Conservation (phyloP, 2,797 vertebrate genomes). For the Tauraco hartlaubi region DNA sequence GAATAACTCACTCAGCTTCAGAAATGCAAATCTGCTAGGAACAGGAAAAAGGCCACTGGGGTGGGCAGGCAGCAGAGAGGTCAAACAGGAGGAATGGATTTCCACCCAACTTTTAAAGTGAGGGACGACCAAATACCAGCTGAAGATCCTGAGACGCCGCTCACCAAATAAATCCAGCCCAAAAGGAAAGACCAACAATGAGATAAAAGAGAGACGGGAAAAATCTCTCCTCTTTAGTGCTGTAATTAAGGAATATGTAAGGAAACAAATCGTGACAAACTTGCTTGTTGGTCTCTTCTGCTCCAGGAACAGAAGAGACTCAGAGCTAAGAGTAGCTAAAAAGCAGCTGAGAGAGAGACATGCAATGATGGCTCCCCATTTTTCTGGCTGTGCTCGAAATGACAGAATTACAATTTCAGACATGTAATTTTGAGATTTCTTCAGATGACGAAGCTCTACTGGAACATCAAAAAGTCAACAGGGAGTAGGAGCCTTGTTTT, state of each 20-base stretch:
- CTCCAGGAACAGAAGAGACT: background rate
- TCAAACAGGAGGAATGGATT: background rate
- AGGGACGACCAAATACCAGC: background rate
- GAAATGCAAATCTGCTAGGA: background rate
- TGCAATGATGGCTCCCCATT: fast-evolving
- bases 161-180: background rate
- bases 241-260: background rate
- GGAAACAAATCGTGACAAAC: background rate
- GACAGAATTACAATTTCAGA: background rate
- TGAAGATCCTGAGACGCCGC: background rate
- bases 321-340: background rate
- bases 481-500: background rate
- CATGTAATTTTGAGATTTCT: background rate
- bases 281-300: background rate
- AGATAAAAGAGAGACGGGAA: background rate
- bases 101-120: background rate
- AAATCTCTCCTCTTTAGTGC: background rate
- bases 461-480: background rate
- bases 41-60: background rate
- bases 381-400: background rate
- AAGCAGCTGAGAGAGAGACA: background rate
- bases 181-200: background rate
- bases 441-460: background rate
- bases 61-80: background rate
- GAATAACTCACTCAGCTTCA: background rate